These are phyloP conservation scores for Spisula solida DNA, from an alignment of 2,888 invertebrate species.

Conservation along the genomic window DNA sequence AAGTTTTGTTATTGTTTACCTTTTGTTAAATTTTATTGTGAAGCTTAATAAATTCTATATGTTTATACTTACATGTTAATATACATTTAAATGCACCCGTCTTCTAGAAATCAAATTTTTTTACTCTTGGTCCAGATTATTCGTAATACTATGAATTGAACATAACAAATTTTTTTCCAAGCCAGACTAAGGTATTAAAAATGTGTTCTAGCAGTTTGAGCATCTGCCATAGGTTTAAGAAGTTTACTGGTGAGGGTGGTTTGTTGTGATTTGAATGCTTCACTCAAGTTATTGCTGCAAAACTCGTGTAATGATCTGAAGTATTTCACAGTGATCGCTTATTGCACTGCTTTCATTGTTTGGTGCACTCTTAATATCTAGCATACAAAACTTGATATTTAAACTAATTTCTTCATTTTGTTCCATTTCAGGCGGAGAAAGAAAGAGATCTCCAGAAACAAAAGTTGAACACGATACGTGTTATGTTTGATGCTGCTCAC, in stretches of 20 bases:
- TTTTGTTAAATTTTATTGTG: no score
- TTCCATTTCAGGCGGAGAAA: conserved; percentile 92
- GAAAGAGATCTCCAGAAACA: conserved; percentile 93
- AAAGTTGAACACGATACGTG: conserved; percentile 94
- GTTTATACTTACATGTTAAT: no score
- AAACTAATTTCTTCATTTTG: neutral
- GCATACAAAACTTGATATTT: neutral
- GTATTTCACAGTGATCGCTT: neutral
- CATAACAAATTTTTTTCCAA: no score
- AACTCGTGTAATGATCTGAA: neutral
- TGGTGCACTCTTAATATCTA: neutral
- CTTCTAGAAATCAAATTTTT: no score
- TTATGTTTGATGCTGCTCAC: conserved; percentile 90
- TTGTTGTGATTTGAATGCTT: conserved; percentile 7
- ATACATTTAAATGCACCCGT: no score
- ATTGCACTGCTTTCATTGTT: neutral
- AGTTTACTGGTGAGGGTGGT: neutral
- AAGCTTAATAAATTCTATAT: no score
- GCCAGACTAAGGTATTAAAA: no score
- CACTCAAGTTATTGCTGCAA: neutral
- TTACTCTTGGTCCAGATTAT: no score
- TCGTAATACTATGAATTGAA: no score
- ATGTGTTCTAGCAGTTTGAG: no score
- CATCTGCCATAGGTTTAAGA: no score
- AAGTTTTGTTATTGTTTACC: no score